These are phyloP conservation scores for Apeltes quadracus DNA, from an alignment of 2,113 vertebrate species.

Conservation along the genomic window DNA sequence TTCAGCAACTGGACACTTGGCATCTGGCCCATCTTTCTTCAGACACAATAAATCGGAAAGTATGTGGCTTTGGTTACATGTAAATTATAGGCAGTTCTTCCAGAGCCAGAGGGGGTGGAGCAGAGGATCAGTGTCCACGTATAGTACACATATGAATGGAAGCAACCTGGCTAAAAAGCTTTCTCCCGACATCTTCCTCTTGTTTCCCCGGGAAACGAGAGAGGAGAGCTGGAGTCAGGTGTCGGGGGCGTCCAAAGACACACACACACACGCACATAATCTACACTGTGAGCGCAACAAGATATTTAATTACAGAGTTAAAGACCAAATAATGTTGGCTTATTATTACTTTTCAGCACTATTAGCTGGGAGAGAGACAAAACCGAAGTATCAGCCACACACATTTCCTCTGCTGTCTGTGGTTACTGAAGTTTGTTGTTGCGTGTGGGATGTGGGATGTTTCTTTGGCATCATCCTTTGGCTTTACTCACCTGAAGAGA, in stretches of 20 bases:
- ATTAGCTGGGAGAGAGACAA: constrained; percentile 14
- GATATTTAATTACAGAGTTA: constrained; percentile 51
- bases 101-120: constrained; percentile 59
- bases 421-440: background rate
- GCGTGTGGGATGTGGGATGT: background rate
- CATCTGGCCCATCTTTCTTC: constrained; percentile 74
- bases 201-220: constrained; percentile 74
- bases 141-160: constrained; percentile 72
- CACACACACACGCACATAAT: constrained; percentile 18
- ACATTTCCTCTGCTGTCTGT: background rate
- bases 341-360: constrained; percentile 33
- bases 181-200: constrained; percentile 70
- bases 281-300: constrained; percentile 27
- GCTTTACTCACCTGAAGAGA: background rate
- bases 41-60: constrained; percentile 75
- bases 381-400: background rate
- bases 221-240: constrained; percentile 66
- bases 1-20: constrained; percentile 69
- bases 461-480: background rate
- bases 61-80: constrained; percentile 76
- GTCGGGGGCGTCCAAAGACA: constrained; percentile 46
- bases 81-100: constrained; percentile 77
- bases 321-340: constrained; percentile 34
- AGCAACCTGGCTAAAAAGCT: constrained; percentile 65
- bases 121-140: constrained; percentile 73